These are phyloP conservation scores for Bombus breviceps DNA, from an alignment of 1,140 invertebrate genomes.

Conservation along the genomic window DNA sequence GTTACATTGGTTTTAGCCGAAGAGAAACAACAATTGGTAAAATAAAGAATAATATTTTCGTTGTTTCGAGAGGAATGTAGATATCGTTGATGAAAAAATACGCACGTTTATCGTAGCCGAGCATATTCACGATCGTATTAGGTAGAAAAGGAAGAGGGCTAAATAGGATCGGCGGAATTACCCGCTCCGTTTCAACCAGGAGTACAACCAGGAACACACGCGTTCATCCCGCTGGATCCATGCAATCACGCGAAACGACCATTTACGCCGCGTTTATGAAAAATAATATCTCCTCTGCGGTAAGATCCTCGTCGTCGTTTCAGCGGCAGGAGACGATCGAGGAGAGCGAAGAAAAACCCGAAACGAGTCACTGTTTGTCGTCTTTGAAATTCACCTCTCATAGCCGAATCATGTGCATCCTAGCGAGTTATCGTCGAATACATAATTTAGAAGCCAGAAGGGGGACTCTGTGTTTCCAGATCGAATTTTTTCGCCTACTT, in stretches of 20 bases:
- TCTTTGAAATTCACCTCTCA: slow-evolving; percentile 27
- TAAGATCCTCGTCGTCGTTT: slow-evolving; percentile 9
- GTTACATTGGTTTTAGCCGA: too few relatives aligned
- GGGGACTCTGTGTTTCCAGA: background rate
- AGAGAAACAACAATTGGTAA: too few relatives aligned
- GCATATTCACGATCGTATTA: background rate
- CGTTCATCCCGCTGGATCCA: slow-evolving; percentile 58
- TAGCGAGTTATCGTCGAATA: background rate
- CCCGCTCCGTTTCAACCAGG: slow-evolving; percentile 28
- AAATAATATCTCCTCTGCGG: slow-evolving; percentile 66
- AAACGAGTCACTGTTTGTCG: slow-evolving; percentile 20
- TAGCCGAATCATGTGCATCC: background rate
- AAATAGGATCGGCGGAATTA: slow-evolving; percentile 14
- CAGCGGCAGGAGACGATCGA: slow-evolving; percentile 34
- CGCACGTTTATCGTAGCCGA: background rate
- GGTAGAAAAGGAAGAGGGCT: background rate
- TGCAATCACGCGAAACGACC: slow-evolving; percentile 71
- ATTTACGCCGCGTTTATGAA: slow-evolving; percentile 69
- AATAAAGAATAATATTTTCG: background rate
- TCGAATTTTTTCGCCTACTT: background rate
- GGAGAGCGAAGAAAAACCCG: slow-evolving; percentile 15
- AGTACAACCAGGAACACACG: slow-evolving; percentile 36
- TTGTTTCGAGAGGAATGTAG: too few relatives aligned
- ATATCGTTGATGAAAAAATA: background rate
- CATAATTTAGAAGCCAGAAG: slow-evolving; percentile 34